Conservation (phyloP, 1,140 invertebrate species). For the Zeugodacus cucurbitae region DNA sequence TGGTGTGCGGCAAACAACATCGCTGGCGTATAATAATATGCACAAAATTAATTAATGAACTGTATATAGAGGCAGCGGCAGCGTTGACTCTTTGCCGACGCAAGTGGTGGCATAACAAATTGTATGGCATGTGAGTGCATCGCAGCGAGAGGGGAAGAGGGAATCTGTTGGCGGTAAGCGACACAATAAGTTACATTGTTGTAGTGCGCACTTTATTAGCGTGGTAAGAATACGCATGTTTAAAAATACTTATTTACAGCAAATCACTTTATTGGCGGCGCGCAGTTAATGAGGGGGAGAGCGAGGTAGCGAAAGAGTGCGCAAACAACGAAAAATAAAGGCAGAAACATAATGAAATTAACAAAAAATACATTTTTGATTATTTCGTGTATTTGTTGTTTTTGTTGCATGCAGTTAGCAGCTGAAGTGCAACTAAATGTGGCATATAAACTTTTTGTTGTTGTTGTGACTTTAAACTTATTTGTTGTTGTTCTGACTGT, state of each 20-base stretch:
- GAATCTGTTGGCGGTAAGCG: background rate
- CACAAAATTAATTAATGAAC: conserved; percentile 39
- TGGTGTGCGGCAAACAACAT: background rate
- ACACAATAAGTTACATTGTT: conserved; percentile 26
- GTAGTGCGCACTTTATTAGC: conserved; percentile 34
- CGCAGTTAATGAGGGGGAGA: background rate
- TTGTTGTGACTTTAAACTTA: background rate
- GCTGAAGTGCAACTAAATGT: background rate
- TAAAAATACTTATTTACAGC: conserved; percentile 21
- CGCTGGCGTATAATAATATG: conserved; percentile 12
- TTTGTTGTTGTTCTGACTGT: too few species aligned
- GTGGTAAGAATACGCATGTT: background rate
- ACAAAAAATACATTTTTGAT: background rate
- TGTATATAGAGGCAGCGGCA: background rate
- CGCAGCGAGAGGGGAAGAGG: background rate
- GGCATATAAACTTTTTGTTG: too few species aligned
- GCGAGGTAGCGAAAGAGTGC: background rate
- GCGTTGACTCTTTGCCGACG: too few species aligned
- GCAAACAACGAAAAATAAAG: background rate
- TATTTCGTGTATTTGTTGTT: background rate
- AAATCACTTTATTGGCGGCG: conserved; percentile 9
- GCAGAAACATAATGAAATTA: background rate
- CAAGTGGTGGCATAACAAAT: background rate
- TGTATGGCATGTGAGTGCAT: background rate
- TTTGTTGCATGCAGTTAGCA: background rate